Conservation (phyloP, 2,888 invertebrate genomes). For the Neoascia interrupta region DNA sequence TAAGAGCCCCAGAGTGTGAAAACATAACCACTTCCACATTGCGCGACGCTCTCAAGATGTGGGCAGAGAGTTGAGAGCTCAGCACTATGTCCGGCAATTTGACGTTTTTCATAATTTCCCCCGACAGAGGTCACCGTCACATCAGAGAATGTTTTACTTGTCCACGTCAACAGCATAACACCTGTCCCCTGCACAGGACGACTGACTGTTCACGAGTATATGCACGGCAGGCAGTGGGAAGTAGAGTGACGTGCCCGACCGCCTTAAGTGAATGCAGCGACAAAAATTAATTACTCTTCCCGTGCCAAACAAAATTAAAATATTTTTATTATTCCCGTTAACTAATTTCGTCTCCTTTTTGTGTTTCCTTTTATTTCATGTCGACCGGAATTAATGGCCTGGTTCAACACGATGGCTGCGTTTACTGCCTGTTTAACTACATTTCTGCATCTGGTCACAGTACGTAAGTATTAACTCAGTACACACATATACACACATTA, state of each 20-base stretch:
- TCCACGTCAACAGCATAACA: slow-evolving; percentile 41
- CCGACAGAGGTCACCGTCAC: slow-evolving; percentile 49
- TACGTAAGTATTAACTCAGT: slow-evolving; percentile 41
- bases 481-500: neutral
- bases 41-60: slow-evolving; percentile 7
- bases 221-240: neutral
- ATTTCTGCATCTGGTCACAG: slow-evolving; percentile 54
- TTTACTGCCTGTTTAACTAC: slow-evolving; percentile 3
- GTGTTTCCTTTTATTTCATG: slow-evolving; percentile 40
- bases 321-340: slow-evolving; percentile 43
- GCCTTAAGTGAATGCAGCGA: slow-evolving; percentile 54
- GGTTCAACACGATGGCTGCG: slow-evolving; percentile 33
- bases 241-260: slow-evolving; percentile 18
- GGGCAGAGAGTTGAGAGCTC: slow-evolving; percentile 45
- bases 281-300: slow-evolving; percentile 58
- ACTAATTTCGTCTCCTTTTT: slow-evolving; percentile 33
- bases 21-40: slow-evolving; percentile 56
- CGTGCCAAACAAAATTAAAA: slow-evolving; percentile 37
- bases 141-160: slow-evolving; percentile 42
- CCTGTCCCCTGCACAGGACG: slow-evolving; percentile 19
- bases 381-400: slow-evolving; percentile 41
- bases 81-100: slow-evolving; percentile 47
- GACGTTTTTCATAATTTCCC: slow-evolving; percentile 64
- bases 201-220: neutral
- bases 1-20: slow-evolving; percentile 63